Conservation (phyloP, 1,140 invertebrate species). For the Drosophila melanica region DNA sequence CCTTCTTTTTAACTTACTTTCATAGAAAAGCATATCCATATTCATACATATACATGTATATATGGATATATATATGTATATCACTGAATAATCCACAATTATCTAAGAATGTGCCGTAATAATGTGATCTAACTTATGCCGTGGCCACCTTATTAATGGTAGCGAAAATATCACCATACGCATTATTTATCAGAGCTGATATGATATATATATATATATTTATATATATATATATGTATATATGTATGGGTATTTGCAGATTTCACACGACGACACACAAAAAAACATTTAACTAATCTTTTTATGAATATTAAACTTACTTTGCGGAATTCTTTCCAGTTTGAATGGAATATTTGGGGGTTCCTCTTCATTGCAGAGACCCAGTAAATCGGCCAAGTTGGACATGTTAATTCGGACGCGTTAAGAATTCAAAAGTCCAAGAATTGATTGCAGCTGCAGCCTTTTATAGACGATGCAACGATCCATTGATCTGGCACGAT, state of each 20-base stretch:
- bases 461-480: constrained; percentile 34
- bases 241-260: too few relatives aligned
- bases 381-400: constrained; percentile 53
- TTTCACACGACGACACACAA: background rate
- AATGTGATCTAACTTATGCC: too few relatives aligned
- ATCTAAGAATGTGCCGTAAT: too few relatives aligned
- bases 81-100: too few relatives aligned
- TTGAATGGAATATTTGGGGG: background rate
- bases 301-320: background rate
- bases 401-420: constrained; percentile 30
- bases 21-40: too few relatives aligned
- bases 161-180: too few relatives aligned
- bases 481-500: constrained; percentile 34
- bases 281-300: background rate
- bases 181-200: background rate
- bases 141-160: too few relatives aligned
- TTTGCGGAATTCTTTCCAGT: background rate
- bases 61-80: too few relatives aligned
- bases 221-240: background rate
- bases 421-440: constrained; percentile 2
- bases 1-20: too few relatives aligned
- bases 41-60: too few relatives aligned
- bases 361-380: constrained; percentile 44
- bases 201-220: background rate
- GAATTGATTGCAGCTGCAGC: constrained; percentile 28